These are phyloP conservation scores for Xestia sexstrigata DNA, from an alignment of 2,888 invertebrate species.

Conservation along the genomic window DNA sequence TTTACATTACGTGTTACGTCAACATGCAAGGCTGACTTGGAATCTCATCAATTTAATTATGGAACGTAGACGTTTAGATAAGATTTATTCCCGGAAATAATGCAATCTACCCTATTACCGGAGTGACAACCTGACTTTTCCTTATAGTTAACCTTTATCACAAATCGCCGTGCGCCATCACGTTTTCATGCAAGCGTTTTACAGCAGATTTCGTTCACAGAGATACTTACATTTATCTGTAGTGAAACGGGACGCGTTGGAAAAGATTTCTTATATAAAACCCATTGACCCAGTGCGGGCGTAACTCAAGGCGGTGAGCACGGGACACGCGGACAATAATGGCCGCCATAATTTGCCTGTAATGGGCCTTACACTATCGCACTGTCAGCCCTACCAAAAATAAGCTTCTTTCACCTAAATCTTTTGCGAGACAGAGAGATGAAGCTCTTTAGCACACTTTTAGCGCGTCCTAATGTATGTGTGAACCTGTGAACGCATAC, in stretches of 20 bases:
- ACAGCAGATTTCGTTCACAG: conserved; percentile 53
- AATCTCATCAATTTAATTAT: conserved; percentile 36
- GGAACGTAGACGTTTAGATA: conserved; percentile 19
- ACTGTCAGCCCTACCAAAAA: conserved; percentile 88
- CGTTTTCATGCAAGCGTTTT: conserved; percentile 51
- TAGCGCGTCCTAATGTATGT: conserved; percentile 63
- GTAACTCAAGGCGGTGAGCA: conserved; percentile 85
- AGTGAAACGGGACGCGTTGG: conserved; percentile 58
- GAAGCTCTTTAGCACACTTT: conserved; percentile 76
- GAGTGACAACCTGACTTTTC: conserved; percentile 42
- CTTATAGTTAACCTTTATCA: conserved; percentile 42
- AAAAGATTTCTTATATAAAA: conserved; percentile 85
- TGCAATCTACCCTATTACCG: conserved; percentile 30
- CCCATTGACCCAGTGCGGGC: conserved; percentile 85
- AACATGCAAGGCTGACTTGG: conserved; percentile 12
- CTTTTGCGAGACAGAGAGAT: conserved; percentile 74
- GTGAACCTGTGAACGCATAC: conserved; percentile 59
- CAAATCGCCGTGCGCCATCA: conserved; percentile 32
- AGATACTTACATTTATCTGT: conserved; percentile 60
- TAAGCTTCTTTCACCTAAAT: conserved; percentile 85
- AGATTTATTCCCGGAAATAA: conserved; percentile 33
- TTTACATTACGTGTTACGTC: conserved; percentile 52
- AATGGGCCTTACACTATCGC: conserved; percentile 90
- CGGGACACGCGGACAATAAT: conserved; percentile 88
- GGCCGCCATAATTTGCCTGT: conserved; percentile 89